phyloP scores from a whole-genome alignment of 2,888 invertebrate species.

The Papilio gigon region DNA sequence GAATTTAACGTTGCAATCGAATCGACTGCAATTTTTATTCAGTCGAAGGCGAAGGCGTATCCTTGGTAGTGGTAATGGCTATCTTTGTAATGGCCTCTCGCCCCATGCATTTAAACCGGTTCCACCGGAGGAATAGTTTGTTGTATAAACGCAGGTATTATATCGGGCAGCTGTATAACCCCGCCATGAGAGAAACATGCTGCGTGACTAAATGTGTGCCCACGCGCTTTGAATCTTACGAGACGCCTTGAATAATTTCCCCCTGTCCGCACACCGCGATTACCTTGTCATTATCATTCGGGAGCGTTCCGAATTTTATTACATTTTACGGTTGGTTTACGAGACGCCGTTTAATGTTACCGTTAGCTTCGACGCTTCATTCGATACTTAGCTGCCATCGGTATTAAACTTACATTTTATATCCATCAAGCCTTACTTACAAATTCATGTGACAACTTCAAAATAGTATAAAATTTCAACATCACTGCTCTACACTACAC shows the following conservation, averaged over 20 bases:
- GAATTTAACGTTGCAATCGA: background rate
- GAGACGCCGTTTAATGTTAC: slow-evolving; percentile 67
- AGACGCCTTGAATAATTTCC: slow-evolving; percentile 64
- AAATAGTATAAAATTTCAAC: background rate
- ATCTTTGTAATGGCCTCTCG: slow-evolving; percentile 56
- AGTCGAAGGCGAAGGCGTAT: slow-evolving; percentile 55
- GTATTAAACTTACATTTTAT: slow-evolving; percentile 15
- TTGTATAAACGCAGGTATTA: slow-evolving; percentile 57
- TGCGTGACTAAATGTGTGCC: slow-evolving; percentile 76
- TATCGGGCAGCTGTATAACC: slow-evolving; percentile 62
- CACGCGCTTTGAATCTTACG: slow-evolving; percentile 72
- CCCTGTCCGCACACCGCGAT: slow-evolving; percentile 51
- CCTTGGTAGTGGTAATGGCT: slow-evolving; percentile 56
- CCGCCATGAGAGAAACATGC: slow-evolving; percentile 56
- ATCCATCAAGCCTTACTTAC: slow-evolving; percentile 2
- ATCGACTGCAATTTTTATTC: slow-evolving; percentile 45
- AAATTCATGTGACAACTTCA: slow-evolving; percentile 14
- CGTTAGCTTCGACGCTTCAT: slow-evolving; percentile 66
- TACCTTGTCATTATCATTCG: slow-evolving; percentile 58
- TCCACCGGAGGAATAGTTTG: slow-evolving; percentile 66
- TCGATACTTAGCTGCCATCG: slow-evolving; percentile 41
- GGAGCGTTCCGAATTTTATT: slow-evolving; percentile 69
- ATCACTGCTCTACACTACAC: background rate
- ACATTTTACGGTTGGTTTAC: slow-evolving; percentile 74
- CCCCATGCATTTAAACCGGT: slow-evolving; percentile 63